Conservation (phyloP, 2,888 invertebrate genomes). For the Dryocosmus kuriphilus region DNA sequence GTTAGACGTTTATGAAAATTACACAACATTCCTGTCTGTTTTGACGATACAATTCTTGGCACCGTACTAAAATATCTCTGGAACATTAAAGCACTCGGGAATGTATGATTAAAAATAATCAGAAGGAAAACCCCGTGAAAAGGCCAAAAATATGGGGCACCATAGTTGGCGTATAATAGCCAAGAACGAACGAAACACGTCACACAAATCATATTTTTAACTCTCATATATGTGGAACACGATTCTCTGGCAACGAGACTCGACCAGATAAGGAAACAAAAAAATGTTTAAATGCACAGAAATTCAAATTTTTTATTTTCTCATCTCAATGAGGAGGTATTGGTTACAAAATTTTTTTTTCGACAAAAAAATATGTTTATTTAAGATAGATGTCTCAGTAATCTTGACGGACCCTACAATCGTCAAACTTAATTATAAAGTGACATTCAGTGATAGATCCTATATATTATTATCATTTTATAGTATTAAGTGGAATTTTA, state of each 20-base stretch:
- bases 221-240: not conserved
- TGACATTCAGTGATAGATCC: too few species aligned
- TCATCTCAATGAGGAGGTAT: too few species aligned
- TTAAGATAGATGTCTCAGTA: too few species aligned
- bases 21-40: conserved; percentile 32
- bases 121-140: not conserved
- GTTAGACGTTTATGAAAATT: conserved; percentile 14
- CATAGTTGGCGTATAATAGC: not conserved
- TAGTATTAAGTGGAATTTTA: too few species aligned
- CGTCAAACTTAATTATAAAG: too few species aligned
- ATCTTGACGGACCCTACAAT: too few species aligned
- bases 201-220: not conserved
- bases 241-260: not conserved
- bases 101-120: conserved; percentile 24
- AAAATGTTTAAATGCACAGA: not conserved
- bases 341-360: not conserved
- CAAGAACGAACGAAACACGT: not conserved
- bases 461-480: too few species aligned
- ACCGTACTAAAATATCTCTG: conserved; percentile 15
- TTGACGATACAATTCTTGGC: conserved; percentile 33
- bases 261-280: not conserved
- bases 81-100: conserved; percentile 4
- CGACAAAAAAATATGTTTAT: too few species aligned
- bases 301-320: too few species aligned
- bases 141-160: conserved; percentile 11